Evolutionary conservation across 2,888 invertebrate species (phyloP).

Genomic region (Phyllotreta cruciferae): DNA sequence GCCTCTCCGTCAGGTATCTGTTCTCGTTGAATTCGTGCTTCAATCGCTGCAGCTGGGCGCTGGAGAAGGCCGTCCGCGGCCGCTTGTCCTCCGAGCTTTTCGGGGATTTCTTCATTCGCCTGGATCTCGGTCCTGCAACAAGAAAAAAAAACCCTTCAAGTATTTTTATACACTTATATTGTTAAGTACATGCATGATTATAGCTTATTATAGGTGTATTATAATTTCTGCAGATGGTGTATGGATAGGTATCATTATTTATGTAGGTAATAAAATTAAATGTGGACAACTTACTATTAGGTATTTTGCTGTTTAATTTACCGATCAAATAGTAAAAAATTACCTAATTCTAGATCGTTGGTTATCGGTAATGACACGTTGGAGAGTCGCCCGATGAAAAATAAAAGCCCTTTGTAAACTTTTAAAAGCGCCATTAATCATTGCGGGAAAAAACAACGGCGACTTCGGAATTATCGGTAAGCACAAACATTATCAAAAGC

Average conservation of each 20-base stretch:
- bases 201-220: too few species aligned
- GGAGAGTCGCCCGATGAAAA: conserved; percentile 1
- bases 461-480: conserved; percentile 12
- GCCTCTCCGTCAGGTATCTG: conserved; percentile 89
- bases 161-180: background rate
- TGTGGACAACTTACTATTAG: too few species aligned
- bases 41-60: conserved; percentile 87
- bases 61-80: conserved; percentile 95
- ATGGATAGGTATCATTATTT: background rate
- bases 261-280: conserved; percentile 1
- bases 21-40: conserved; percentile 94
- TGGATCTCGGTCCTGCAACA: conserved; percentile 66
- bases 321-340: background rate
- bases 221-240: too few species aligned
- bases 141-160: conserved; percentile 21
- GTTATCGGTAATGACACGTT: too few species aligned
- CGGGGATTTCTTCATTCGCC: conserved; percentile 61
- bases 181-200: too few species aligned
- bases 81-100: conserved; percentile 80
- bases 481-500: conserved; percentile 22
- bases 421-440: conserved; percentile 13
- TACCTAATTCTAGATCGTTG: background rate
- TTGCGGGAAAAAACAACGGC: conserved; percentile 2
- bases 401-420: conserved; percentile 2
- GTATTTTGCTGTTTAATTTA: too few species aligned